These are phyloP conservation scores for Trogon surrucura DNA, from an alignment of 2,113 vertebrate genomes.

Conservation along the genomic window DNA sequence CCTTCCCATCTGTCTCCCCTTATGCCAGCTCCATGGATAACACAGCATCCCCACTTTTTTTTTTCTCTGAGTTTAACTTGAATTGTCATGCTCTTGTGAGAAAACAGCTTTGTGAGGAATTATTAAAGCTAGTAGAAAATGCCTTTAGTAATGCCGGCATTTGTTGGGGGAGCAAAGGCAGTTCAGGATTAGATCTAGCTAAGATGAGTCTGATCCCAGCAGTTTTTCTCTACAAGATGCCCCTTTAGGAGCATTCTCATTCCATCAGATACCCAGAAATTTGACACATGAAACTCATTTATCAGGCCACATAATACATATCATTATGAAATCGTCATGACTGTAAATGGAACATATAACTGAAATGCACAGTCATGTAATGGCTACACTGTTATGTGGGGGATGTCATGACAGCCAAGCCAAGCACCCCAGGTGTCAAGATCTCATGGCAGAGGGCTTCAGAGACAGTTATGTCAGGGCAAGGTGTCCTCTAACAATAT, in stretches of 20 bases:
- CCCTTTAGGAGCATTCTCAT: not conserved
- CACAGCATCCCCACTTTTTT: not conserved
- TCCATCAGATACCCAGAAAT: not conserved
- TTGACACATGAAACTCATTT: not conserved
- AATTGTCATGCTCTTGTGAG: not conserved
- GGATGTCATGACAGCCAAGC: not conserved
- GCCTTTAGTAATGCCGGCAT: not conserved
- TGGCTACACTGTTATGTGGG: not conserved
- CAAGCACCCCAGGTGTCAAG: not conserved
- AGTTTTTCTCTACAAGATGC: not conserved
- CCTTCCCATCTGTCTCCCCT: not conserved
- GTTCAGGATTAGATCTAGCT: not conserved
- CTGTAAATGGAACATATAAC: not conserved
- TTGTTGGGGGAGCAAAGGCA: not conserved
- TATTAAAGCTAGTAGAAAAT: not conserved
- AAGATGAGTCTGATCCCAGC: not conserved
- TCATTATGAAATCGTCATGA: not conserved
- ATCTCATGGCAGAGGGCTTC: not conserved
- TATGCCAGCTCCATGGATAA: not conserved
- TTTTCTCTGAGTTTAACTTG: not conserved
- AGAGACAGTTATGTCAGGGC: not conserved
- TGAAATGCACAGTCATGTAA: accelerated
- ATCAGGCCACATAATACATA: not conserved
- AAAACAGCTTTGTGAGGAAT: not conserved
- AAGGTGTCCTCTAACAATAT: not conserved